These are phyloP conservation scores for Stenchaetothrips biformis DNA, from an alignment of 2,888 invertebrate species.

Conservation along the genomic window DNA sequence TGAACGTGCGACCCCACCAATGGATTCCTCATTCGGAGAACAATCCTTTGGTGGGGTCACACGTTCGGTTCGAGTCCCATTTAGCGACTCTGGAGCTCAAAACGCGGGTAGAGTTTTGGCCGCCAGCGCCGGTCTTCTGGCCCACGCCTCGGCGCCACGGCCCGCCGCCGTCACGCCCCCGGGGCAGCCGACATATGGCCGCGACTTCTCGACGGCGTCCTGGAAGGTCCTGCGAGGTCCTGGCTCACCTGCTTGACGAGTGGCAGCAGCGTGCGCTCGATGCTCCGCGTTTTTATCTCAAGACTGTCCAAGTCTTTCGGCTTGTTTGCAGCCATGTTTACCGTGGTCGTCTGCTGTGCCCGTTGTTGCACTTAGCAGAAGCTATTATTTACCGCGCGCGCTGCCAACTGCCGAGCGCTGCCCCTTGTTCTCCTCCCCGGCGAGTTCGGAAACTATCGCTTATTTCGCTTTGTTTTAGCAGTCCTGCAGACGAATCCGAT, in stretches of 20 bases:
- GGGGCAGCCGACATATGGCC: not conserved
- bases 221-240: not conserved
- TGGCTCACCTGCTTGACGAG: slow-evolving; percentile 84
- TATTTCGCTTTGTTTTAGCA: not conserved
- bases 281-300: slow-evolving; percentile 89
- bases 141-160: too few species aligned
- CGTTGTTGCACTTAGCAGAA: slow-evolving; percentile 2
- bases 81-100: too few species aligned
- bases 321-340: slow-evolving; percentile 35
- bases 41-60: too few species aligned
- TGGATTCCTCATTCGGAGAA: too few species aligned
- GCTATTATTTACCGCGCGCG: not conserved
- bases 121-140: too few species aligned
- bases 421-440: not conserved
- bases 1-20: too few species aligned
- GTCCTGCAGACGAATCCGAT: not conserved
- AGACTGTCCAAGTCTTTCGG: slow-evolving; percentile 45
- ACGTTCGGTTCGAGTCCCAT: too few species aligned
- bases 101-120: too few species aligned
- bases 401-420: not conserved
- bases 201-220: not conserved
- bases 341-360: not conserved
- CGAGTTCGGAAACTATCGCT: not conserved
- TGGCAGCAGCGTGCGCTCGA: slow-evolving; percentile 89
- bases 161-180: not conserved